These are phyloP conservation scores for Chinchilla lanigera DNA, from an alignment of 2,113 vertebrate species.

Conservation along the genomic window DNA sequence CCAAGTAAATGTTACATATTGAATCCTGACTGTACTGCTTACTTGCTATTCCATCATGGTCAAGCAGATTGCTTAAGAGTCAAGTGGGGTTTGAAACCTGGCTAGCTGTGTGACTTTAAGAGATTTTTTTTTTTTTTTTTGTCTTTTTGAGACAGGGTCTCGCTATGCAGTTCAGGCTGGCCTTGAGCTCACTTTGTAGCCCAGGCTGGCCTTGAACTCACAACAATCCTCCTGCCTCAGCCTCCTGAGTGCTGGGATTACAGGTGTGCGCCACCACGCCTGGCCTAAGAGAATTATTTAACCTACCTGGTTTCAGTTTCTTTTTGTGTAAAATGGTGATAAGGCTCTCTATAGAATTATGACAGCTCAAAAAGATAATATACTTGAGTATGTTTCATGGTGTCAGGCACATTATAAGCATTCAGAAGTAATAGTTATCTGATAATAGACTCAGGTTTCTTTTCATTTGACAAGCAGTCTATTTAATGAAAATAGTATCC, in stretches of 20 bases:
- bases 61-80: constrained; percentile 6
- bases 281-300: constrained; percentile 51
- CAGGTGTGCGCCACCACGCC: no score
- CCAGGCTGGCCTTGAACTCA: no score
- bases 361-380: not conserved
- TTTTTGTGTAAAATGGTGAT: constrained; percentile 12
- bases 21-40: not conserved
- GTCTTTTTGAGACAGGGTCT: no score
- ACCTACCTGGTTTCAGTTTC: constrained; percentile 53
- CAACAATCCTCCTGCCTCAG: no score
- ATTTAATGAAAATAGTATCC: constrained; percentile 20
- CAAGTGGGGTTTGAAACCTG: not conserved
- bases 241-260: no score
- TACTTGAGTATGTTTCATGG: not conserved
- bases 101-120: constrained; percentile 37
- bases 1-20: constrained; percentile 12
- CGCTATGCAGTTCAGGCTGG: no score
- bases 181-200: no score
- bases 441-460: not conserved
- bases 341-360: not conserved
- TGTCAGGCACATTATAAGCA: not conserved
- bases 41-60: not conserved
- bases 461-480: constrained; percentile 26
- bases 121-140: no score
- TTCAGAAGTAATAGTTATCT: constrained; percentile 26